Conservation (phyloP, 2,113 vertebrate genomes). For the Aix galericulata region DNA sequence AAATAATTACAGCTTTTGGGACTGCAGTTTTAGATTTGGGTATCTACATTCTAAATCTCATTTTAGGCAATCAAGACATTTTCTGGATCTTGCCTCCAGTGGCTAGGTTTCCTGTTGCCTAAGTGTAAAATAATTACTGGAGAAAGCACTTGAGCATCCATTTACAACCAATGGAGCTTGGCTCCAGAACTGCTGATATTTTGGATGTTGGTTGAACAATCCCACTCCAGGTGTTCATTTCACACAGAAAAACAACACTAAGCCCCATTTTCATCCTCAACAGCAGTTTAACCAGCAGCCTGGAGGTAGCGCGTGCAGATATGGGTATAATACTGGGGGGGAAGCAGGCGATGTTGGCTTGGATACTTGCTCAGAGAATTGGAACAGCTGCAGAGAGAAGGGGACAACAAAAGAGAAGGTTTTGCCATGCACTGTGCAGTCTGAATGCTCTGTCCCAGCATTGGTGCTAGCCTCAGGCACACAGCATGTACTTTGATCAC, state of each 20-base stretch:
- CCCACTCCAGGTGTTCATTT: background rate
- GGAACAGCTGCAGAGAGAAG: background rate
- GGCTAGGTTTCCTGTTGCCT: background rate
- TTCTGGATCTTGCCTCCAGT: background rate
- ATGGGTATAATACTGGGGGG: background rate
- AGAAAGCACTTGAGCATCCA: background rate
- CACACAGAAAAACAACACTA: background rate
- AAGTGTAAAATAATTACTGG: background rate
- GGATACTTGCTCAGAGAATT: background rate
- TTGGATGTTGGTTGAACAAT: background rate
- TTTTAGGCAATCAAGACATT: background rate
- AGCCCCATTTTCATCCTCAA: background rate
- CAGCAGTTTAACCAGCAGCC: background rate
- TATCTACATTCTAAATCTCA: background rate
- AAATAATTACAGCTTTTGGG: background rate
- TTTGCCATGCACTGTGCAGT: background rate
- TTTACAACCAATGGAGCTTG: background rate
- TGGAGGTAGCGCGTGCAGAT: background rate
- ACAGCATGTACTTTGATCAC: fast-evolving
- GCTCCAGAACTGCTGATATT: background rate
- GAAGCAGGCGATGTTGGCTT: fast-evolving
- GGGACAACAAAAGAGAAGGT: background rate
- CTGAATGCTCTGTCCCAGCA: background rate
- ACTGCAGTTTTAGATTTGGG: background rate
- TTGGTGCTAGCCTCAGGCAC: background rate